Evolutionary conservation across 1,140 invertebrate species (phyloP).

Genomic region (Apolygus lucorum): DNA sequence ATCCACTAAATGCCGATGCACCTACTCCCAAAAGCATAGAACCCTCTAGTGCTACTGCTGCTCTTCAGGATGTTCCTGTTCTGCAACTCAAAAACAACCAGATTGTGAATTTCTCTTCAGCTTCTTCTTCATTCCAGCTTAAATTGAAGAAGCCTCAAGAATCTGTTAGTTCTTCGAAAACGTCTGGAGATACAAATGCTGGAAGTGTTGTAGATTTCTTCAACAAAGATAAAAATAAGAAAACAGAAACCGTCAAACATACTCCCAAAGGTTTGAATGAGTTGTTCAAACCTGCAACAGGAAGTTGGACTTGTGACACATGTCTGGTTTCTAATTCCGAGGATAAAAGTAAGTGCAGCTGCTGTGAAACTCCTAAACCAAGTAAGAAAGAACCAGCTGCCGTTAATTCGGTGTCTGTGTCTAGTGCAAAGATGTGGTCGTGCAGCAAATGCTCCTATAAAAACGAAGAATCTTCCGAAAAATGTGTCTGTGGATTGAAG

Average conservation of each 20-base stretch:
- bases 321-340: slow-evolving; percentile 51
- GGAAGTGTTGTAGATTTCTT: neutral
- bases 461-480: slow-evolving; percentile 8
- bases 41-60: neutral
- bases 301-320: slow-evolving; percentile 49
- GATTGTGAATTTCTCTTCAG: neutral
- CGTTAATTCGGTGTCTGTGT: neutral
- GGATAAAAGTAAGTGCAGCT: slow-evolving; percentile 42
- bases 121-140: neutral
- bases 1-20: neutral
- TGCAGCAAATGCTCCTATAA: slow-evolving; percentile 17
- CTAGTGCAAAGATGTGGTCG: neutral
- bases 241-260: neutral
- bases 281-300: slow-evolving; percentile 43
- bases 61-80: too few species aligned
- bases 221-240: neutral
- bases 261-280: slow-evolving; percentile 34
- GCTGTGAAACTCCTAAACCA: slow-evolving; percentile 16
- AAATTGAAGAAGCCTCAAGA: neutral
- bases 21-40: too few species aligned
- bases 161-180: neutral
- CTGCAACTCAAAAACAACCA: too few species aligned
- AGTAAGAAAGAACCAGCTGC: neutral
- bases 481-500: slow-evolving; percentile 18
- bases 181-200: neutral